A percentile compares a stretch with the other conserved stretches of the same genome.
phyloP scores from a whole-genome alignment of 2,888 invertebrate genomes.

The Eupithecia subumbrata region DNA sequence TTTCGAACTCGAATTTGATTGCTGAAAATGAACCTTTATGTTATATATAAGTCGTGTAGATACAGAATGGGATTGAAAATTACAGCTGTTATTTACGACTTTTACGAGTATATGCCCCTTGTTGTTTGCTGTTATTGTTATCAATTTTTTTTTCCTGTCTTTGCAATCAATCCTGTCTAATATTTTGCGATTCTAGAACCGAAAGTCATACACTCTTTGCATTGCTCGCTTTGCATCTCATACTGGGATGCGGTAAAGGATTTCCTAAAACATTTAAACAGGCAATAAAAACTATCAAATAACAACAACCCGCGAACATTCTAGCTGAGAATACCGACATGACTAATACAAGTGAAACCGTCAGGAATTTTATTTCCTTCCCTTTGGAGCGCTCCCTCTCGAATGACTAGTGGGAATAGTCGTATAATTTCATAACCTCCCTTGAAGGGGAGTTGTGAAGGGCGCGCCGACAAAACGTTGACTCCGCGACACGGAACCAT shows the following conservation, averaged over 20 bases:
- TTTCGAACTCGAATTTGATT: too few relatives aligned
- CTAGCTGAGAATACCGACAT: constrained; percentile 27
- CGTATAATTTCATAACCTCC: constrained; percentile 64
- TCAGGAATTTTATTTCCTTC: constrained; percentile 48
- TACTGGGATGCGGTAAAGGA: constrained; percentile 3
- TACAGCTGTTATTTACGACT: too few relatives aligned
- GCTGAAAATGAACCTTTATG: too few relatives aligned
- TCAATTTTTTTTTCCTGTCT: too few relatives aligned
- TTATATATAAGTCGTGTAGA: too few relatives aligned
- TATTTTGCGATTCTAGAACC: too few relatives aligned
- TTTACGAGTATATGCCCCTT: too few relatives aligned
- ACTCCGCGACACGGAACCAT: constrained; percentile 47
- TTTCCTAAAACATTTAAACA: constrained; percentile 1
- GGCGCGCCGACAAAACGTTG: constrained; percentile 54
- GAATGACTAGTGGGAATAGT: constrained; percentile 62
- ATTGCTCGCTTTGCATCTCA: not conserved
- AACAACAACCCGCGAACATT: constrained; percentile 16
- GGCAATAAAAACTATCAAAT: constrained; percentile 5
- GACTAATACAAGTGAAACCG: constrained; percentile 37
- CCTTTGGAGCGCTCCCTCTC: constrained; percentile 51
- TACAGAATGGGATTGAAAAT: too few relatives aligned
- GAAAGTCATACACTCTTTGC: not conserved
- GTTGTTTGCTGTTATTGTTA: too few relatives aligned
- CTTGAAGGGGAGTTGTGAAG: constrained; percentile 47
- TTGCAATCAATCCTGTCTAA: too few relatives aligned